A percentile compares a stretch with the other conserved stretches of the same genome.
phyloP scores from a whole-genome alignment of 2,888 invertebrate genomes.

The Laspeyria flexula region DNA sequence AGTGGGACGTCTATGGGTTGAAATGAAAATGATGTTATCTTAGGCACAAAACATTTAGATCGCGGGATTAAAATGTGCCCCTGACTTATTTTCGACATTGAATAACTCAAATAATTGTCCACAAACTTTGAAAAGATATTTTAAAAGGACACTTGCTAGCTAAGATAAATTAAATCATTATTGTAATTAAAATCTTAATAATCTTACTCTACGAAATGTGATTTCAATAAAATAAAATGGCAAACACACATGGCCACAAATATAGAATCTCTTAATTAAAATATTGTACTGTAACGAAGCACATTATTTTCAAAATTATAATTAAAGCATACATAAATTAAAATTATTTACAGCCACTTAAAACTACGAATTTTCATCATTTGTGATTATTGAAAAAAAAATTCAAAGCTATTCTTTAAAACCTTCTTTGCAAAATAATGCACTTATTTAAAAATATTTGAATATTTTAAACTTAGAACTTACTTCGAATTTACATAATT shows the following conservation, averaged over 20 bases:
- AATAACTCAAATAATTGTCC: too few species aligned
- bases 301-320: constrained; percentile 15
- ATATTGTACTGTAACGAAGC: constrained; percentile 21
- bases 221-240: constrained; percentile 43
- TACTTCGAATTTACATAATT: constrained; percentile 20
- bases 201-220: constrained; percentile 12
- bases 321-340: constrained; percentile 21
- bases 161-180: constrained; percentile 19
- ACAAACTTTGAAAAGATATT: too few species aligned
- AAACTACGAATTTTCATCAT: neutral
- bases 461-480: constrained; percentile 19
- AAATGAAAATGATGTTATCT: too few species aligned
- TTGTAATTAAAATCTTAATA: constrained; percentile 5
- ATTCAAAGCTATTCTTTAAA: neutral
- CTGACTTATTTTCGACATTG: too few species aligned
- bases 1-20: too few species aligned
- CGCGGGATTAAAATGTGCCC: too few species aligned
- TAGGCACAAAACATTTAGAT: too few species aligned
- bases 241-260: constrained; percentile 47
- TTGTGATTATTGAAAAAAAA: too few species aligned
- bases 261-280: constrained; percentile 24
- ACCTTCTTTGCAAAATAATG: constrained; percentile 3
- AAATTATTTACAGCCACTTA: constrained; percentile 30
- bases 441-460: constrained; percentile 2
- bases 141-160: neutral